Evolutionary conservation across 2,888 invertebrate species (phyloP).

Genomic region (Drosophila ochracea): DNA sequence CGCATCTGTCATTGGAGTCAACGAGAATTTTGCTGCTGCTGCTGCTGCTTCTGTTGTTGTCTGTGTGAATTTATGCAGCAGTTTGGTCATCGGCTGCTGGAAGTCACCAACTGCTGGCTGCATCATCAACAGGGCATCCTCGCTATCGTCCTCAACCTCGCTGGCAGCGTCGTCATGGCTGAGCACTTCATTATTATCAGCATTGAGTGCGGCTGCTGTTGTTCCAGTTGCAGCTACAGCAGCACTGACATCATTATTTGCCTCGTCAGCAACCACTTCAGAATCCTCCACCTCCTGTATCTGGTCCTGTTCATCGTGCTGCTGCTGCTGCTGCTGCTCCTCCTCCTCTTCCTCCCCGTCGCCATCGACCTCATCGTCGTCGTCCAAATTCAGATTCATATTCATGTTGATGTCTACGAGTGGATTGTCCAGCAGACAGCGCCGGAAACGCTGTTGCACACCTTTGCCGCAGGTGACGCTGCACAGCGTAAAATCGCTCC

Average conservation of each 20-base stretch:
- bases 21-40: conserved; percentile 7
- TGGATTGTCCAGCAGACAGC: conserved; percentile 84
- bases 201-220: conserved; percentile 49
- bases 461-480: conserved; percentile 85
- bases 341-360: conserved; percentile 20
- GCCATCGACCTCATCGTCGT: conserved; percentile 57
- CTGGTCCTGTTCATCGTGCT: conserved; percentile 3
- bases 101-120: conserved; percentile 46
- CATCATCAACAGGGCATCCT: conserved; percentile 54
- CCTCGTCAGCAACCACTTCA: conserved; percentile 58
- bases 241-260: conserved; percentile 61
- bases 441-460: conserved; percentile 85
- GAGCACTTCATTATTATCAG: conserved; percentile 64
- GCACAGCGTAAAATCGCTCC: conserved; percentile 85
- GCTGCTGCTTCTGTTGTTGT: conserved; percentile 17
- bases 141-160: conserved; percentile 16
- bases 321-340: not conserved
- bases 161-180: conserved; percentile 45
- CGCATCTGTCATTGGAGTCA: conserved; percentile 20
- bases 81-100: conserved; percentile 26
- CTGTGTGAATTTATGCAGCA: conserved; percentile 57
- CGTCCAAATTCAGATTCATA: conserved; percentile 77
- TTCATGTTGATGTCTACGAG: conserved; percentile 84
- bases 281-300: conserved; percentile 24
- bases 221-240: conserved; percentile 41